A percentile compares a stretch with the other conserved stretches of the same genome.
Conservation (phyloP, 2,113 vertebrate genomes). For the Saguinus imperator region DNA sequence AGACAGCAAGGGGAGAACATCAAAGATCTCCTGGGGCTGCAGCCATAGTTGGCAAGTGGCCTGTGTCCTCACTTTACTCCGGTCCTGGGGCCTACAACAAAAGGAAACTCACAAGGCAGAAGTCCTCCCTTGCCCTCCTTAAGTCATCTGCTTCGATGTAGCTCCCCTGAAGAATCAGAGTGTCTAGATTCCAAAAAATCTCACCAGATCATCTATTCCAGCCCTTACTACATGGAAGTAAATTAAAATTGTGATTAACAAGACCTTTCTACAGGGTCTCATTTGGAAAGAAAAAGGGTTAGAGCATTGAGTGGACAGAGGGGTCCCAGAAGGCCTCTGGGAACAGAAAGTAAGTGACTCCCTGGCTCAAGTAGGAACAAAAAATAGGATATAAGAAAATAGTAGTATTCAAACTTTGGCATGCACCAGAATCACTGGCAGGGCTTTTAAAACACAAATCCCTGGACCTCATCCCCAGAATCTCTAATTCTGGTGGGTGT, state of each 20-base stretch:
- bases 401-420: not conserved
- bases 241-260: not conserved
- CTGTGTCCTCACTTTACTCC: slow-evolving; percentile 74
- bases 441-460: not conserved
- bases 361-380: not conserved
- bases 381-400: not conserved
- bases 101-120: not conserved
- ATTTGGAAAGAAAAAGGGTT: not conserved
- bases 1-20: slow-evolving; percentile 69
- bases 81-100: not conserved
- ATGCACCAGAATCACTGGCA: not conserved
- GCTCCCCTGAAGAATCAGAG: not conserved
- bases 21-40: slow-evolving; percentile 72
- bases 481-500: not conserved
- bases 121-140: not conserved
- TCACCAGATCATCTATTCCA: not conserved
- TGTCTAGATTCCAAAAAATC: not conserved
- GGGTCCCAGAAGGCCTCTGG: not conserved
- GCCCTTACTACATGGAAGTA: too few species aligned
- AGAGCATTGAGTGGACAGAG: not conserved
- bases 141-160: not conserved
- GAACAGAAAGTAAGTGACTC: not conserved
- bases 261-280: not conserved
- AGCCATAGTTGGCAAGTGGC: slow-evolving; percentile 61
- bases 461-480: rapidly evolving